Conservation (phyloP, 2,113 vertebrate genomes). For the Collichthys lucidus region DNA sequence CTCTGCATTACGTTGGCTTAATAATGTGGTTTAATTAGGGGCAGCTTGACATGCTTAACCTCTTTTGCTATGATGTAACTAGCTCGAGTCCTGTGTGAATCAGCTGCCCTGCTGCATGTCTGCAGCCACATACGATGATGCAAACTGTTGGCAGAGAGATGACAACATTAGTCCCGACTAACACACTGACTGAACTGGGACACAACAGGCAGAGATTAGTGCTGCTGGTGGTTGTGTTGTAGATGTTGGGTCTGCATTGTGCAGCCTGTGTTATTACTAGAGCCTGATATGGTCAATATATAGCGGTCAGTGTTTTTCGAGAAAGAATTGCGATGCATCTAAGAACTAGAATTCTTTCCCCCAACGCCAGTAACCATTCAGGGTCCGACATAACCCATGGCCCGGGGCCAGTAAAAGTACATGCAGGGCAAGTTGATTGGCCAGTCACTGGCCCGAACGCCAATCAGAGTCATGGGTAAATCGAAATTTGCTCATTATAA, state of each 20-base stretch:
- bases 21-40: neutral
- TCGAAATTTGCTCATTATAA: no score
- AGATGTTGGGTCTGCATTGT: conserved; percentile 23
- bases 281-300: no score
- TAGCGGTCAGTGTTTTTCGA: no score
- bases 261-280: neutral
- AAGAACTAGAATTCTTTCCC: no score
- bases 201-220: conserved; percentile 29
- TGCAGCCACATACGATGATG: conserved; percentile 36
- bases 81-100: conserved; percentile 36
- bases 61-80: conserved; percentile 27
- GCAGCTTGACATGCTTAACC: conserved; percentile 1
- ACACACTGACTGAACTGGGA: conserved; percentile 55
- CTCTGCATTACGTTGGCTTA: neutral
- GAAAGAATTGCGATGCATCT: no score
- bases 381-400: no score
- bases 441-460: no score
- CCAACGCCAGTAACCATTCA: neutral
- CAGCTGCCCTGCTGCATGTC: conserved; percentile 22
- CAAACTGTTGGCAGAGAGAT: conserved; percentile 43
- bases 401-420: no score
- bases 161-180: conserved; percentile 14
- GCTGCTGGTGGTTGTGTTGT: conserved; percentile 15
- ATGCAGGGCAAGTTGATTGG: no score
- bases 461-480: no score